These are phyloP conservation scores for Venusia cambrica DNA, from an alignment of 2,888 invertebrate species.

Conservation along the genomic window DNA sequence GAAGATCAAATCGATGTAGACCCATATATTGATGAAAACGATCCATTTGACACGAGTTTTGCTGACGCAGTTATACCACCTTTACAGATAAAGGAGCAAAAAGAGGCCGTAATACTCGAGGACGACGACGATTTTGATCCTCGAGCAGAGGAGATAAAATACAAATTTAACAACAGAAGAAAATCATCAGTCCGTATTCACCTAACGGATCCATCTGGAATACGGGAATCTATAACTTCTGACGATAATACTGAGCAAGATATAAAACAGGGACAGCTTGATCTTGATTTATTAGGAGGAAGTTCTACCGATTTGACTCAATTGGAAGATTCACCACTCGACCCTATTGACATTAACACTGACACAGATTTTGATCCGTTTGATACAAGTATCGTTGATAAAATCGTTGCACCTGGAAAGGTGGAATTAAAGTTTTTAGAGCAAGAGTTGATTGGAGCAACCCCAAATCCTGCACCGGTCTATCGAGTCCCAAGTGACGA, in stretches of 20 bases:
- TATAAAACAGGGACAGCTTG: constrained; percentile 60
- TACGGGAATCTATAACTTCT: constrained; percentile 79
- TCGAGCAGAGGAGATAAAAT: constrained; percentile 81
- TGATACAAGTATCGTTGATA: constrained; percentile 89
- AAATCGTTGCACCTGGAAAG: constrained; percentile 87
- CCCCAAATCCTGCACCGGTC: constrained; percentile 38
- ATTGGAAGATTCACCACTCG: constrained; percentile 84
- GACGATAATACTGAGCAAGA: constrained; percentile 61
- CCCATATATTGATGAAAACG: constrained; percentile 82
- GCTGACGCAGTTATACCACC: constrained; percentile 87
- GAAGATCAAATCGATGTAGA: constrained; percentile 73
- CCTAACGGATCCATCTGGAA: constrained; percentile 83
- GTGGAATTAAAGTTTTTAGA: constrained; percentile 90
- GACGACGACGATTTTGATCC: constrained; percentile 83
- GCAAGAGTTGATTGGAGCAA: constrained; percentile 85
- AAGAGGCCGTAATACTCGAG: constrained; percentile 60
- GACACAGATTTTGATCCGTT: constrained; percentile 89
- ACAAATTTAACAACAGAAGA: constrained; percentile 62
- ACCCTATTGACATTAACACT: constrained; percentile 79
- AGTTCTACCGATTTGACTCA: constrained; percentile 88
- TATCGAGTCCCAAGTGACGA: constrained; percentile 84
- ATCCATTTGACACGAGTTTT: constrained; percentile 93
- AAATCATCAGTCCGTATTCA: constrained; percentile 82
- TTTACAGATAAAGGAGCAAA: constrained; percentile 56
- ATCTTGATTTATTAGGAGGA: constrained; percentile 87